Conservation (phyloP, 1,140 invertebrate species). For the Harpegnathos saltator region DNA sequence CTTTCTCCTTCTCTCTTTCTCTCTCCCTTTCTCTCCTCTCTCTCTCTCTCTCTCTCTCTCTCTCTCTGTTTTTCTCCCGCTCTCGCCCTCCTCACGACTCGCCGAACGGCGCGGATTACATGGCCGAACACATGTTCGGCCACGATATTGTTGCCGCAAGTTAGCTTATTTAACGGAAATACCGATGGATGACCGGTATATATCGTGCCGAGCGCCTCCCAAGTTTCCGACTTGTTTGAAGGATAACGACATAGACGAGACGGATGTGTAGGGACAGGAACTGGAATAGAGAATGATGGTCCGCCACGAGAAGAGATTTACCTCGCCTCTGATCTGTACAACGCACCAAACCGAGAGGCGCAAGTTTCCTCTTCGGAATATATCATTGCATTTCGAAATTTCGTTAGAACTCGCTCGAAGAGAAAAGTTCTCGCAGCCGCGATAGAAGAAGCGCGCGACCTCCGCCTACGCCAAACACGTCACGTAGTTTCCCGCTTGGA, state of each 20-base stretch:
- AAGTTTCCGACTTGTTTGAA: background rate
- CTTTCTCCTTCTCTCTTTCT: slow-evolving; percentile 9
- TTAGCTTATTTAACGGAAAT: slow-evolving; percentile 55
- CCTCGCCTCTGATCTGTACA: background rate
- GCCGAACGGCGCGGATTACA: slow-evolving; percentile 54
- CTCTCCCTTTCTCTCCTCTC: background rate
- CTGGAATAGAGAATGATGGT: background rate
- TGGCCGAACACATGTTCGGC: slow-evolving; percentile 65
- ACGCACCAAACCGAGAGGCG: background rate
- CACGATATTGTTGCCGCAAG: slow-evolving; percentile 54
- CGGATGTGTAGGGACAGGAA: background rate
- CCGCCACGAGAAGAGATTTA: background rate
- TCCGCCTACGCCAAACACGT: background rate
- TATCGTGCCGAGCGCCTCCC: background rate
- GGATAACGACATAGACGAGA: background rate
- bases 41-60: background rate
- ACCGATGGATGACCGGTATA: slow-evolving; percentile 3
- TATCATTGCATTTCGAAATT: background rate
- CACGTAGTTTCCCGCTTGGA: too few relatives aligned
- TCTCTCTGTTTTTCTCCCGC: slow-evolving; percentile 15
- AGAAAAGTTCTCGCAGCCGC: background rate
- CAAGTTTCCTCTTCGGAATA: background rate
- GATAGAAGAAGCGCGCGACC: background rate
- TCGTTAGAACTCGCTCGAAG: background rate
- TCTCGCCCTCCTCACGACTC: slow-evolving; percentile 34